phyloP scores from a whole-genome alignment of 2,113 vertebrate genomes.

The Grammomys dolichurus region DNA sequence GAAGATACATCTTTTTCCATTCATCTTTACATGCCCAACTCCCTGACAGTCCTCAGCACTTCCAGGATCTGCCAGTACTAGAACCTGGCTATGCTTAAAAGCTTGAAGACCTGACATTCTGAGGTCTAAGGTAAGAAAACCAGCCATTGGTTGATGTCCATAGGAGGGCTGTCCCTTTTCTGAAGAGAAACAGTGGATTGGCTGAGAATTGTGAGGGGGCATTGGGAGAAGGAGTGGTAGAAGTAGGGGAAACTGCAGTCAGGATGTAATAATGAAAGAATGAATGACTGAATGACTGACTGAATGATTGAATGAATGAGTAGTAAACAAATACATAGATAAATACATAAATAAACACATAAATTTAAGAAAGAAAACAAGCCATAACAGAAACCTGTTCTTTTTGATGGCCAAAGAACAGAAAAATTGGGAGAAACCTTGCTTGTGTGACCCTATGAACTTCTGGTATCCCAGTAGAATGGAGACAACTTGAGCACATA shows the following conservation, averaged over 20 bases:
- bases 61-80: background rate
- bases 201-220: background rate
- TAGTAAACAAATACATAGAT: no score
- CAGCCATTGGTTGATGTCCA: background rate
- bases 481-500: no score
- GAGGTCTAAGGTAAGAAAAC: background rate
- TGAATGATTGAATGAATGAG: no score
- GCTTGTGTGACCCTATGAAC: background rate
- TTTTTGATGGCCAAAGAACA: background rate
- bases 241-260: background rate
- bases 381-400: background rate
- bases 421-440: background rate
- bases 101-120: background rate
- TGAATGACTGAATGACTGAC: no score
- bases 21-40: rapidly evolving
- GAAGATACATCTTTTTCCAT: no score
- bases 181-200: background rate
- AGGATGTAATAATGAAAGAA: background rate
- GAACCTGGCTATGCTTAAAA: background rate
- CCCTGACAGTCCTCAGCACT: background rate
- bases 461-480: rapidly evolving
- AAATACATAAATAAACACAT: no score
- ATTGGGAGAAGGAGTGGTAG: background rate
- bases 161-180: background rate
- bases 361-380: background rate